A percentile compares a stretch with the other conserved stretches of the same genome.
phyloP scores from a whole-genome alignment of 2,888 invertebrate species.

The Eupithecia tripunctaria region DNA sequence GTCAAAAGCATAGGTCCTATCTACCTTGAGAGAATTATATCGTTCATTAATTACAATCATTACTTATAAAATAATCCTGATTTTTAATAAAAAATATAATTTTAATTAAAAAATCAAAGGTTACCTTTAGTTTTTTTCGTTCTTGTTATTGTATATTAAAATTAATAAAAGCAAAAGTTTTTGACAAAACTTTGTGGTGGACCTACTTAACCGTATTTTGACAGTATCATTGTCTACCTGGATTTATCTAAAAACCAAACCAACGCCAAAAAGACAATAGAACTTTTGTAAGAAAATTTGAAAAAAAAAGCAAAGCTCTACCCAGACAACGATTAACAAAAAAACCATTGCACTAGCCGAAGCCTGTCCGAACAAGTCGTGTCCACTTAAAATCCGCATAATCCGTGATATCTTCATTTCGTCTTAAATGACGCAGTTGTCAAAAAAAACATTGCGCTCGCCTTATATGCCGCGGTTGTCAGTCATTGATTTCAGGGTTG shows the following conservation, averaged over 20 bases:
- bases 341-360: not conserved
- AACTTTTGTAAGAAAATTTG: not conserved
- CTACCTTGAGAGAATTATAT: too few species aligned
- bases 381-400: not conserved
- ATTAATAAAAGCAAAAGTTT: too few species aligned
- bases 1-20: too few species aligned
- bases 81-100: too few species aligned
- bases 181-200: too few species aligned
- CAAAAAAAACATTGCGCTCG: slow-evolving; percentile 15
- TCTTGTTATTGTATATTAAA: too few species aligned
- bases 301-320: not conserved
- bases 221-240: not conserved
- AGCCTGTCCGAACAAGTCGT: not conserved
- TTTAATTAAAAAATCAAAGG: too few species aligned
- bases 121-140: too few species aligned
- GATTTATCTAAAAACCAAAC: not conserved
- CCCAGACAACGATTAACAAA: not conserved
- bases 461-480: slow-evolving; percentile 40
- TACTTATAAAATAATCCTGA: too few species aligned
- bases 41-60: too few species aligned
- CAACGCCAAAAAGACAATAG: not conserved
- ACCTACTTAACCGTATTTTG: too few species aligned
- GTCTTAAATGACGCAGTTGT: not conserved
- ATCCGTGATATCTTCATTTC: slow-evolving; percentile 9
- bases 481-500: slow-evolving; percentile 41